Percentiles rank a stretch among this genome's conserved stretches.
Evolutionary conservation across 2,888 invertebrate genomes (phyloP).

Genomic region (Stenurella melanura): DNA sequence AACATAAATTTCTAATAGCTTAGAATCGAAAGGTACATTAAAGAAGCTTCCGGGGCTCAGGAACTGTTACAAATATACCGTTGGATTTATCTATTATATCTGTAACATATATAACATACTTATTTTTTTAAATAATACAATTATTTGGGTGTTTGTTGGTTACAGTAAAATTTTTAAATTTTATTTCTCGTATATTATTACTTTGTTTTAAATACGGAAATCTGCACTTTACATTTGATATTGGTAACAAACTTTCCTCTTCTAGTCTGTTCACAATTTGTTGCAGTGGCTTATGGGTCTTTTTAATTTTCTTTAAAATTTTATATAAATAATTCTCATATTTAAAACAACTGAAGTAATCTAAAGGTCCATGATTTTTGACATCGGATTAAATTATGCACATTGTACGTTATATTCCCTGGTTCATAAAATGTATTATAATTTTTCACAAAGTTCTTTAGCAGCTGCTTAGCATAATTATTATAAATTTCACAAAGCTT

Average conservation of each 20-base stretch:
- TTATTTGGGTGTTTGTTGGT: neutral
- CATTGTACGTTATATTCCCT: too few relatives aligned
- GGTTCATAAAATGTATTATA: too few relatives aligned
- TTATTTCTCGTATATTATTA: neutral
- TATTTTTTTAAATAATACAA: neutral
- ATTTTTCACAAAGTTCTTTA: too few relatives aligned
- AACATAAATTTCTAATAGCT: neutral
- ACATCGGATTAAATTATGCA: neutral
- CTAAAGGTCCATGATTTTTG: neutral
- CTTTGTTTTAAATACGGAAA: neutral
- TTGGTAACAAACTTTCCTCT: neutral
- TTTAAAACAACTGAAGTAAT: neutral
- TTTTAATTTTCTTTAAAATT: neutral
- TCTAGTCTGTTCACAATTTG: neutral
- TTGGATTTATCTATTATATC: neutral
- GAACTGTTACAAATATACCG: neutral
- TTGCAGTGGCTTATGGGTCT: neutral
- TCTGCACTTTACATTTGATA: neutral
- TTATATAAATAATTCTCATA: neutral
- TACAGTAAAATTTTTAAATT: neutral
- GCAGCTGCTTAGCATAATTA: too few relatives aligned
- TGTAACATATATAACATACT: neutral
- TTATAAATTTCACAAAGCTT: too few relatives aligned
- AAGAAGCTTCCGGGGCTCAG: neutral
- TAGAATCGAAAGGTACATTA: neutral